Percentiles rank a stretch among this genome's conserved stretches.
These are phyloP conservation scores for Synchiropus splendidus DNA, from an alignment of 2,113 vertebrate species.

Conservation along the genomic window DNA sequence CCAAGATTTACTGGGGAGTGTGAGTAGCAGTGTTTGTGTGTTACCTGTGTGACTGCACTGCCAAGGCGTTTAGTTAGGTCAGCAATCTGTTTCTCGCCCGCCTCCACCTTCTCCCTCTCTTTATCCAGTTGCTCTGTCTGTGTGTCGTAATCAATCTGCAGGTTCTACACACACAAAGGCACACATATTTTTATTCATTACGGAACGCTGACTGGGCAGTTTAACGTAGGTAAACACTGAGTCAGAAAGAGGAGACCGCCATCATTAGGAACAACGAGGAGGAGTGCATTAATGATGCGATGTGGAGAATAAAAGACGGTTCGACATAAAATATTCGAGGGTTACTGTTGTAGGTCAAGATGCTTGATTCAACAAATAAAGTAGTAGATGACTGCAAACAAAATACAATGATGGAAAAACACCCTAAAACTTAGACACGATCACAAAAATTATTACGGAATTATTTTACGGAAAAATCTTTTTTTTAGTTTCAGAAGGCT, in stretches of 20 bases:
- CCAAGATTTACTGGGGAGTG: constrained; percentile 36
- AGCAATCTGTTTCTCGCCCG: constrained; percentile 74
- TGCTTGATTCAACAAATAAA: no score
- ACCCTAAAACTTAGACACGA: no score
- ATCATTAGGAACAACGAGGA: constrained; percentile 43
- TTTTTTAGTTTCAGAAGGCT: no score
- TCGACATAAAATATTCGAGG: no score
- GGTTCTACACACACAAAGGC: constrained; percentile 68
- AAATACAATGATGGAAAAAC: no score
- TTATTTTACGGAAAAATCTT: no score
- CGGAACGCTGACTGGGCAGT: constrained; percentile 6
- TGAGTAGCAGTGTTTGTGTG: constrained; percentile 29
- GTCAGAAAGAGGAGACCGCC: constrained; percentile 16
- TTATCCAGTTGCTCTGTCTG: constrained; percentile 86
- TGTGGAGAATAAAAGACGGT: no score
- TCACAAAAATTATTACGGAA: no score
- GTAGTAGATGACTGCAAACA: no score
- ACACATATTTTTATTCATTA: constrained; percentile 27
- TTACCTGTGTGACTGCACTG: constrained; percentile 75
- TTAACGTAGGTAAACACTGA: constrained; percentile 35
- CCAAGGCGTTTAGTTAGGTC: constrained; percentile 80
- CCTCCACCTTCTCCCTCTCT: constrained; percentile 72
- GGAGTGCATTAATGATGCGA: no score
- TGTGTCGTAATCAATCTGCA: constrained; percentile 86
- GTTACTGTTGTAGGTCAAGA: no score